Evolutionary conservation across 2,797 vertebrate genomes (phyloP), one percentile per base, ranked within the genome.

Genomic region (Chaunax sp.): DNA sequence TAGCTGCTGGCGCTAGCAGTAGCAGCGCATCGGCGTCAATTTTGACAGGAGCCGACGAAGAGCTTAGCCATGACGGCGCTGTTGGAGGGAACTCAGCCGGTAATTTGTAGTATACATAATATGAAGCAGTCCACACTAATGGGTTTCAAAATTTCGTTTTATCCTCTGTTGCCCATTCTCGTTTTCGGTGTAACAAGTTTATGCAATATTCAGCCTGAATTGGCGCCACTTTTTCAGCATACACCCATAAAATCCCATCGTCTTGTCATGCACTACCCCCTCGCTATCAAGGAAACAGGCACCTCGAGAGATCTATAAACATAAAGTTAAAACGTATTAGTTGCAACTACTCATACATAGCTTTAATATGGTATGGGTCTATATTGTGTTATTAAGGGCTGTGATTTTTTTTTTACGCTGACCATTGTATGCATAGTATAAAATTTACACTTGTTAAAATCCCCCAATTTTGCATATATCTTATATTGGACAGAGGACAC

Each of bases 221-320:
- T 95, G 93, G 94, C 94, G 94, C 94, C 94, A 95, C 93, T 95
- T 95, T 90, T 94, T 86, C 80, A 82, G 88, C 85, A 77, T 81
- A 89, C 87, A 89, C 90, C 86, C 90, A 82, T 89, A 74, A 19
- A 86, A 43, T 80, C 78, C 49, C 55, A 64, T 60, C 78, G 69
- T 73, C 78, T 80, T 80, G 64, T 79, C 84, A 64, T 70, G 77
- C 66, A 63, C 25, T 26, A 40, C 15, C 53, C 26, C 37, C 61
- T 47, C 57, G 56, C 61, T 54, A 44, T 50, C 57, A 50, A 69
- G 73, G 64, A 82, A 80, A 80, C 25, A 1, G 19, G 28, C 67
- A 63, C 28, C 5, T n/a, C 41, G 57, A 9, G 44, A 9, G 5
- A 20, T 35, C 16, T 1, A n/a, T 22, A n/a, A 30, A 12, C 9